Evolutionary conservation across 1,140 invertebrate species (phyloP), one percentile per base, ranked within the genome.

Genomic region (Macrobrachium rosenbergii): DNA sequence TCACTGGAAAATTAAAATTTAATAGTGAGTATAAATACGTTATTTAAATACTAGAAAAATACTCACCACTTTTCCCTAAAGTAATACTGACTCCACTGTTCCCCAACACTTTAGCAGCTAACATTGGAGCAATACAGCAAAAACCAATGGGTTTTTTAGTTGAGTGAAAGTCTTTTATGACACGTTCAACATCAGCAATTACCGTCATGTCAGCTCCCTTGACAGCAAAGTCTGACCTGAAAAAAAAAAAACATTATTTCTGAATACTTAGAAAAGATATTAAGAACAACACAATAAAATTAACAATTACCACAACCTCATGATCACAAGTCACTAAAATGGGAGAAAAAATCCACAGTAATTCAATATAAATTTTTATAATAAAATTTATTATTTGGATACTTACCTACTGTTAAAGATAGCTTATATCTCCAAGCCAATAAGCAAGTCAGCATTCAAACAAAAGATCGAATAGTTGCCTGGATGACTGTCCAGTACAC

Each of bases 81-180:
- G 94, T 95, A 28, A 95, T 92, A 89, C 92, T 93, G 84, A 93
- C 93, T 58, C 93, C 93, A n/a, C 83, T 76, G 59, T 59, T 37
- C 11, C 90, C 89, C 2, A 94, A 78, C 12, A 94, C 91, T 91
- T 92, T 93, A 2, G 94, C 94, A 28, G 93, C 92, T 19, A 95
- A 80, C 19, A 93, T 92, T 14, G 94, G 93, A n/a, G 94, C 92
- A 82, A 95, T 94, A 90, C 94, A 95, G 67, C 93, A 93, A 45
- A 94, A 88, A 82, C 92, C 94, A 78, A 95, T 94, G 5, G 94
- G 94, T 90, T 94, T 95, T 63, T 92, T 92, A 0, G 91, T 90
- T 21, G 90, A 90, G 90, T 93, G 92, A 90, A 95, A 95, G 19
- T 94, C 93, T 85, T 92, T 92, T 45, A 95, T 91, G 0, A 94